phyloP scores from a whole-genome alignment of 2,113 vertebrate genomes.

The Reinhardtius hippoglossoides region DNA sequence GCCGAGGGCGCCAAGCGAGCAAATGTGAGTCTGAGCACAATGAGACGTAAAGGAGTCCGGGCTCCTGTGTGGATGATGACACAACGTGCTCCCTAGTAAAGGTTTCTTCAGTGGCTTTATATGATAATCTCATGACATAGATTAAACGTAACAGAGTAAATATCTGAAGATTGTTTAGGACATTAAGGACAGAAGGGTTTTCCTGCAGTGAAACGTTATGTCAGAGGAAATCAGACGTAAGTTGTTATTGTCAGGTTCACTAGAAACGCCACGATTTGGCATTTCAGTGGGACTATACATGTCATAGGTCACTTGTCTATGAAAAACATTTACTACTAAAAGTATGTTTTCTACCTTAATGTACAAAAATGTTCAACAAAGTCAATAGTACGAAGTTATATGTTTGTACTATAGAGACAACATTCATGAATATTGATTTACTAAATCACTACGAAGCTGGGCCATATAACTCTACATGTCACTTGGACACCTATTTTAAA shows the following conservation, averaged over 20 bases:
- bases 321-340: too few species aligned
- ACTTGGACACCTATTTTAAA: too few species aligned
- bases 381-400: too few species aligned
- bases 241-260: not conserved
- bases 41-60: not conserved
- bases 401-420: too few species aligned
- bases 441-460: too few species aligned
- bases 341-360: too few species aligned
- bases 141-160: not conserved
- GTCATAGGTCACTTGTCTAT: too few species aligned
- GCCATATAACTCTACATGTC: too few species aligned
- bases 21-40: slow-evolving; percentile 4
- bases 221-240: not conserved
- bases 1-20: not conserved
- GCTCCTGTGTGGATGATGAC: slow-evolving; percentile 11
- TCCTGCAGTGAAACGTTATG: not conserved
- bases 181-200: too few species aligned
- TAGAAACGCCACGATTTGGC: not conserved
- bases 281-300: not conserved
- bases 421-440: too few species aligned
- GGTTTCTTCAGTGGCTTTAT: not conserved
- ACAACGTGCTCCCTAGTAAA: too few species aligned
- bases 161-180: not conserved
- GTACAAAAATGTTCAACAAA: too few species aligned
- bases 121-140: not conserved